A percentile compares a stretch with the other conserved stretches of the same genome.
phyloP scores from a whole-genome alignment of 1,140 invertebrate species.

The Cotesia typhae region DNA sequence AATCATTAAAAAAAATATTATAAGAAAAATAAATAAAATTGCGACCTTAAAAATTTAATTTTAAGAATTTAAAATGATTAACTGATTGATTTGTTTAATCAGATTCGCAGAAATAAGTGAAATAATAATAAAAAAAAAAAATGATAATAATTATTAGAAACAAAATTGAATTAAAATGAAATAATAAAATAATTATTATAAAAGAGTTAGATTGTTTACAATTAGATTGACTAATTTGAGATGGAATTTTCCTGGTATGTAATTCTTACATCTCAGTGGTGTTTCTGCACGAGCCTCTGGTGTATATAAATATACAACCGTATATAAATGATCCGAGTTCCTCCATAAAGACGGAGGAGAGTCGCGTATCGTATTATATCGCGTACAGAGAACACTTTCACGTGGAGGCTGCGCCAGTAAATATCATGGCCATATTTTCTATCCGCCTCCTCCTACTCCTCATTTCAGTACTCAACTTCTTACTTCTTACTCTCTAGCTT shows the following conservation, averaged over 20 bases:
- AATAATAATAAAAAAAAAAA: too few species aligned
- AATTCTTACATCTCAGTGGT: neutral
- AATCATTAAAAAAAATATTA: too few species aligned
- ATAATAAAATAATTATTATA: neutral
- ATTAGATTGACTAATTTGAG: slow-evolving; percentile 9
- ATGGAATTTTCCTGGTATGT: slow-evolving; percentile 3
- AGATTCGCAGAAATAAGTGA: too few species aligned
- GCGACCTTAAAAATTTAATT: too few species aligned
- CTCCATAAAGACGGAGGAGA: neutral
- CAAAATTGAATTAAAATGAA: slow-evolving; percentile 8
- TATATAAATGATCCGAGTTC: slow-evolving; percentile 7
- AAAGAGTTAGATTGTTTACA: neutral
- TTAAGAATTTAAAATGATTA: too few species aligned
- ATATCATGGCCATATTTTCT: slow-evolving; percentile 45
- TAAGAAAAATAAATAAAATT: too few species aligned
- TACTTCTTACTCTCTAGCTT: neutral
- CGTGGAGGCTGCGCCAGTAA: slow-evolving; percentile 40
- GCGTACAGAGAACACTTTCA: slow-evolving; percentile 41
- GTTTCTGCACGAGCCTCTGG: too few species aligned
- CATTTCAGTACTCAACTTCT: neutral
- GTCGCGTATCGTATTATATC: slow-evolving; percentile 4
- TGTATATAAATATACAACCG: neutral
- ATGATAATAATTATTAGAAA: neutral
- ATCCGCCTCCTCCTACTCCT: slow-evolving; percentile 34
- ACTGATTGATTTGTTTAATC: too few species aligned